Evolutionary conservation across 2,888 invertebrate genomes (phyloP).

Genomic region (Lacanobia oleracea): DNA sequence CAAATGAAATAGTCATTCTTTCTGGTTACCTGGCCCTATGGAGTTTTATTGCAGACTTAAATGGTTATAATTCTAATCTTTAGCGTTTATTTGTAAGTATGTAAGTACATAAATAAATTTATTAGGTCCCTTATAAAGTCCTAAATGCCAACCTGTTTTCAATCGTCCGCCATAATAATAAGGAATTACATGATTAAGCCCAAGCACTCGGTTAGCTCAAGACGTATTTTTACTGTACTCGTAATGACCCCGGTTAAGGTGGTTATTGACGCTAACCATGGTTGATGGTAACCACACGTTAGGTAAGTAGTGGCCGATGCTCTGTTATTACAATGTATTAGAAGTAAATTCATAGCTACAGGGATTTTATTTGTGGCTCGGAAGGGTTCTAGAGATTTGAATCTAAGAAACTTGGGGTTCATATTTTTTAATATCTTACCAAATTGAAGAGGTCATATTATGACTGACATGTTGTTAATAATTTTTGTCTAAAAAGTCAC

Average conservation of each 20-base stretch:
- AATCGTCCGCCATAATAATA: slow-evolving; percentile 79
- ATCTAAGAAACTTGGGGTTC: background rate
- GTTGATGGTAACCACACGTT: slow-evolving; percentile 66
- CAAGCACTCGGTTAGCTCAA: slow-evolving; percentile 70
- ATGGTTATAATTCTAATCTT: no score
- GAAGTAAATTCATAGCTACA: slow-evolving; percentile 5
- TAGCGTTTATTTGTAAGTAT: no score
- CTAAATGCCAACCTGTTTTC: slow-evolving; percentile 76
- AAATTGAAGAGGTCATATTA: background rate
- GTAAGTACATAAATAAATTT: no score
- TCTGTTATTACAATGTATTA: slow-evolving; percentile 46
- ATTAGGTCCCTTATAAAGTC: background rate
- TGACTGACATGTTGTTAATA: no score
- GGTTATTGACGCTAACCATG: slow-evolving; percentile 78
- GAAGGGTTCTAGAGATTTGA: background rate
- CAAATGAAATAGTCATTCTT: no score
- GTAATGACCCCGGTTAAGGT: slow-evolving; percentile 79
- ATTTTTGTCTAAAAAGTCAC: no score
- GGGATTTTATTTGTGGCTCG: background rate
- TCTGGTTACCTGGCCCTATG: no score
- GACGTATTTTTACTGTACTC: slow-evolving; percentile 81
- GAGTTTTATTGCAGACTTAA: no score
- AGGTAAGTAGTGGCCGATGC: slow-evolving; percentile 11
- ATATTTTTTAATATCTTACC: background rate
- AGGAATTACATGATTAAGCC: slow-evolving; percentile 83